Percentiles rank a stretch among this genome's conserved stretches.
These are phyloP conservation scores for Crypturellus tataupa DNA, from an alignment of 2,797 vertebrate genomes.

Conservation along the genomic window DNA sequence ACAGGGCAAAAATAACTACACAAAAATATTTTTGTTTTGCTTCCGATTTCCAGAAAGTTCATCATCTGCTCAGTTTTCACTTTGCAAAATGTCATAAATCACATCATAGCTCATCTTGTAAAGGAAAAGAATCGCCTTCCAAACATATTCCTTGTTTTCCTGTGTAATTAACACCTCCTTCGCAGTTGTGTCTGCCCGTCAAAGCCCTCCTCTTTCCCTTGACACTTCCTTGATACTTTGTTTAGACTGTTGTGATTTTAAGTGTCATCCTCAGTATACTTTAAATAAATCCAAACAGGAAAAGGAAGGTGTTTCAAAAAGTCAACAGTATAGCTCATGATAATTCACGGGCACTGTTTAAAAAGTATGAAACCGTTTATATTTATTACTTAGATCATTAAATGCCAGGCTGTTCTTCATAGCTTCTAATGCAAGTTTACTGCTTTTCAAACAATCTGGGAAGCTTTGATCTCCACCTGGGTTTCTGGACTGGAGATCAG, in stretches of 20 bases:
- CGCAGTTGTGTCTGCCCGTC: constrained; percentile 79
- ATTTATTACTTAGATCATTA: constrained; percentile 1
- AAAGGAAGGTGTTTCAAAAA: constrained; percentile 59
- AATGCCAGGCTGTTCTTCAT: neutral
- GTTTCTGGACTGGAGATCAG: neutral
- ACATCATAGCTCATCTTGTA: constrained; percentile 65
- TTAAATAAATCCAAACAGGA: constrained; percentile 63
- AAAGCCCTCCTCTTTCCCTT: constrained; percentile 56
- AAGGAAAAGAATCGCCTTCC: constrained; percentile 69
- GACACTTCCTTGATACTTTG: constrained; percentile 78
- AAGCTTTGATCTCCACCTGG: constrained; percentile 1
- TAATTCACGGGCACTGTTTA: constrained; percentile 16
- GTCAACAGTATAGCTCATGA: constrained; percentile 33
- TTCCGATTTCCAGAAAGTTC: constrained; percentile 22
- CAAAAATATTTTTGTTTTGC: neutral
- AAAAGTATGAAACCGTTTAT: constrained; percentile 34
- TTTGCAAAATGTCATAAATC: constrained; percentile 60
- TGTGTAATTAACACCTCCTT: constrained; percentile 82
- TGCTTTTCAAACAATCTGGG: neutral
- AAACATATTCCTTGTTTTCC: constrained; percentile 73
- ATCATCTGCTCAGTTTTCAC: neutral
- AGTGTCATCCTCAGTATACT: constrained; percentile 54
- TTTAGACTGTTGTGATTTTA: constrained; percentile 69
- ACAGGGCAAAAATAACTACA: neutral
- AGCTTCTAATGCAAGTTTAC: neutral